Evolutionary conservation across 2,113 vertebrate species (phyloP).

Genomic region (Pandion haliaetus): DNA sequence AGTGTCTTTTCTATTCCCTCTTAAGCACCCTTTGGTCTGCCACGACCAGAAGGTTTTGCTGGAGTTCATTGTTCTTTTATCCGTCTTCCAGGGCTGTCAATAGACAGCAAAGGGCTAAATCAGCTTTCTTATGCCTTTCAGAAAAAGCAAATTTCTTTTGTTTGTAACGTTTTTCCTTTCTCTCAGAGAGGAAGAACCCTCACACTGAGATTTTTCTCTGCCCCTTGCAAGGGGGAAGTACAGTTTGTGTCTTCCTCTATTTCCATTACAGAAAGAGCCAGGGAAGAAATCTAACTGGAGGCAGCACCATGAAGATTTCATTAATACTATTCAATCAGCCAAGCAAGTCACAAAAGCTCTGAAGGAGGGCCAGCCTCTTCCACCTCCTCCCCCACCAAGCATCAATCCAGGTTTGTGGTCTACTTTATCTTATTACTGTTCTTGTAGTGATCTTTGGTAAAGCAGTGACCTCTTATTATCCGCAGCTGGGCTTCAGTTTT

Average conservation of each 20-base stretch:
- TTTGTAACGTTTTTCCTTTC: background rate
- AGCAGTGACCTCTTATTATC: background rate
- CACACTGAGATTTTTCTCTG: background rate
- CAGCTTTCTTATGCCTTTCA: background rate
- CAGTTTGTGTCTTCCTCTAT: background rate
- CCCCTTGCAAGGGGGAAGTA: background rate
- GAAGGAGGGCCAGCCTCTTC: conserved; percentile 53
- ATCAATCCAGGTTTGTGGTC: conserved; percentile 54
- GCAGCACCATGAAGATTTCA: conserved; percentile 66
- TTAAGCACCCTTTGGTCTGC: background rate
- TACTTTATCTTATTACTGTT: background rate
- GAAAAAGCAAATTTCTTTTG: background rate
- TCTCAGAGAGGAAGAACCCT: background rate
- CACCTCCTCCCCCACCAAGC: conserved; percentile 15
- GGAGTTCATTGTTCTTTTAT: background rate
- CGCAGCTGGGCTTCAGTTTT: background rate
- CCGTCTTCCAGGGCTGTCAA: background rate
- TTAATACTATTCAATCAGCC: conserved; percentile 36
- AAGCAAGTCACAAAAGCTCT: conserved; percentile 44
- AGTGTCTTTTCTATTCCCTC: background rate
- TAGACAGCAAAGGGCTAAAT: background rate
- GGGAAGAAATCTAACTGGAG: conserved; percentile 68
- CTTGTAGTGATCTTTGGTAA: background rate
- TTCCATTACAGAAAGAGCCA: conserved; percentile 27
- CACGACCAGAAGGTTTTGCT: background rate